phyloP scores from a whole-genome alignment of 2,113 vertebrate genomes.

The Scartelaos histophorus region DNA sequence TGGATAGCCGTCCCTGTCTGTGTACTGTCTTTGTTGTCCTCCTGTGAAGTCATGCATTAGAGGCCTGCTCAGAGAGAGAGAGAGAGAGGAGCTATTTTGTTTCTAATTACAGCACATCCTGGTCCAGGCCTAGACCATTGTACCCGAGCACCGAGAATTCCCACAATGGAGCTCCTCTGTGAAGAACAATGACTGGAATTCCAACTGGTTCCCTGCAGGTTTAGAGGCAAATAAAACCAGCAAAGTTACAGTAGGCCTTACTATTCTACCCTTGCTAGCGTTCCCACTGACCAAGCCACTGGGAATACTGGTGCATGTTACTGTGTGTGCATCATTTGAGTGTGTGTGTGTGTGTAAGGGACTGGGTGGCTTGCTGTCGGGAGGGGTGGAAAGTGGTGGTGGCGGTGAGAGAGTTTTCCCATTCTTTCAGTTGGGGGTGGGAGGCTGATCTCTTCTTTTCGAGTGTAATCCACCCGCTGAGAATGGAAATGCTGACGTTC shows the following conservation, averaged over 20 bases:
- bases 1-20: conserved; percentile 36
- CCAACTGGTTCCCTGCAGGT: conserved; percentile 71
- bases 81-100: conserved; percentile 57
- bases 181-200: conserved; percentile 78
- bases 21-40: conserved; percentile 65
- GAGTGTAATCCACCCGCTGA: conserved; percentile 73
- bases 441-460: conserved; percentile 50
- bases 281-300: conserved; percentile 65
- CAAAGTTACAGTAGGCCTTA: conserved; percentile 71
- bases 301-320: conserved; percentile 53
- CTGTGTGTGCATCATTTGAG: conserved; percentile 33
- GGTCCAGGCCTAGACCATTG: conserved; percentile 65
- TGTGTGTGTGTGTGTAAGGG: conserved; percentile 44
- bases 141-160: conserved; percentile 66
- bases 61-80: conserved; percentile 59
- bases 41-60: conserved; percentile 75
- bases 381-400: conserved; percentile 49
- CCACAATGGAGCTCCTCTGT: conserved; percentile 72
- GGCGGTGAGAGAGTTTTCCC: conserved; percentile 44
- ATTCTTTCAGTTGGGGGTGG: conserved; percentile 55
- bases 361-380: conserved; percentile 67
- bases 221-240: conserved; percentile 63
- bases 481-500: conserved; percentile 55
- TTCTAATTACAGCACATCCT: conserved; percentile 70
- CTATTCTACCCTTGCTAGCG: conserved; percentile 67